Conservation (phyloP, 2,888 invertebrate species). For the Hypena proboscidalis region DNA sequence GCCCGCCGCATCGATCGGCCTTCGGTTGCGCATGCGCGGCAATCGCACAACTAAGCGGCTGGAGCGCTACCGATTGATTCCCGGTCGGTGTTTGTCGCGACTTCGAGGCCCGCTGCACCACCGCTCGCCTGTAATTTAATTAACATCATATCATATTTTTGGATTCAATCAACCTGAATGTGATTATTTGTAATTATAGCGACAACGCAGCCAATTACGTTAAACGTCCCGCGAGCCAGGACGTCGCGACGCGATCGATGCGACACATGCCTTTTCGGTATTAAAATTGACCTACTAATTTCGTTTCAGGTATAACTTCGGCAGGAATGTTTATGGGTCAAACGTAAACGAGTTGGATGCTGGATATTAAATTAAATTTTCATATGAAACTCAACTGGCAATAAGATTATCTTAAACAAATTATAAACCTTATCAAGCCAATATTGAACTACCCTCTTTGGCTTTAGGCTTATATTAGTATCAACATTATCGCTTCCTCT, state of each 20-base stretch:
- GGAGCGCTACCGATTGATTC: constrained; percentile 63
- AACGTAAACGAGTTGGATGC: neutral
- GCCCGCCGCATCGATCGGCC: constrained; percentile 72
- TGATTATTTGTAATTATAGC: constrained; percentile 19
- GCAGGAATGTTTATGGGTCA: neutral
- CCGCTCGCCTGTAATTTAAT: constrained; percentile 37
- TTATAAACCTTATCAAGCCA: no score
- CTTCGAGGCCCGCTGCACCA: constrained; percentile 36
- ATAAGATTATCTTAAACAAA: no score
- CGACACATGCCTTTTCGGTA: neutral
- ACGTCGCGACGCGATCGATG: constrained; percentile 5
- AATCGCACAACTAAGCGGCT: constrained; percentile 56
- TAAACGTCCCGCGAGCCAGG: constrained; percentile 1
- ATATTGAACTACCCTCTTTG: no score
- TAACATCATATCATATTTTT: constrained; percentile 43
- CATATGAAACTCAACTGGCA: no score
- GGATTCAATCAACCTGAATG: constrained; percentile 19
- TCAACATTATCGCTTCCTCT: no score
- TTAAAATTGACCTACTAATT: constrained; percentile 3
- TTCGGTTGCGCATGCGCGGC: constrained; percentile 62
- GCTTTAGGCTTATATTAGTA: no score
- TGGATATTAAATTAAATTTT: no score
- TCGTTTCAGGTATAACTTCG: neutral
- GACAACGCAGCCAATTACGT: constrained; percentile 19
- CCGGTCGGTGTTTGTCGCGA: constrained; percentile 40